Conservation (phyloP, 1,140 invertebrate species). For the Dendrolimus kikuchii region DNA sequence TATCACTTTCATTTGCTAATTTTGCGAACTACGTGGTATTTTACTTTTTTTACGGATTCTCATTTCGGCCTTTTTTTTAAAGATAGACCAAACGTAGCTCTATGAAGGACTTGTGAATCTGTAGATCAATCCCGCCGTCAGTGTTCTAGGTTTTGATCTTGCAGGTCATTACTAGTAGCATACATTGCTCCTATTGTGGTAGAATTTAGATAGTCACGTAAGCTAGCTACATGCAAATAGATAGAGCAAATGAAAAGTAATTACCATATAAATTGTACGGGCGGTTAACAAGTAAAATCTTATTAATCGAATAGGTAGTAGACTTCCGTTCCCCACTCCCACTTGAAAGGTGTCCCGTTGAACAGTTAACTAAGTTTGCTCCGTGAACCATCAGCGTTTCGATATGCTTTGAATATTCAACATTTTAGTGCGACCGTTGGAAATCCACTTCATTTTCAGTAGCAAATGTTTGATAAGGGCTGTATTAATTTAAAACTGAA, state of each 20-base stretch:
- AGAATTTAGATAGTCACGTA: background rate
- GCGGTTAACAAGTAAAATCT: conserved; percentile 9
- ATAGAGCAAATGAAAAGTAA: conserved; percentile 4
- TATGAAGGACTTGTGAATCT: too few relatives aligned
- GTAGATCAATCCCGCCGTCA: too few relatives aligned
- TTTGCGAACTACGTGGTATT: too few relatives aligned
- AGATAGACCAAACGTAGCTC: too few relatives aligned
- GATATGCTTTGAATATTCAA: conserved; percentile 19
- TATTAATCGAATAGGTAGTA: conserved; percentile 15
- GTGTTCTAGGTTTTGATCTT: too few relatives aligned
- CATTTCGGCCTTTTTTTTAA: too few relatives aligned
- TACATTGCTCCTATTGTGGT: background rate
- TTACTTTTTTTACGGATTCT: too few relatives aligned
- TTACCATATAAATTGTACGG: conserved; percentile 8
- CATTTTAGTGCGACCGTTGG: background rate
- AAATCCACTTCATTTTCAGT: too few relatives aligned
- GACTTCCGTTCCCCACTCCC: conserved; percentile 12
- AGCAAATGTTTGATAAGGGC: too few relatives aligned
- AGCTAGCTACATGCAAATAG: conserved; percentile 1
- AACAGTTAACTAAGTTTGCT: conserved; percentile 8
- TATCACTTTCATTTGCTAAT: too few relatives aligned
- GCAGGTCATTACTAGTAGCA: too few relatives aligned
- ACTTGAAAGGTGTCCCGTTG: conserved; percentile 16
- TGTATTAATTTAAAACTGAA: too few relatives aligned
- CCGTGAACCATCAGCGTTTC: conserved; percentile 4